Evolutionary conservation across 2,113 vertebrate species (phyloP).

Genomic region (Laterallus jamaicensis): DNA sequence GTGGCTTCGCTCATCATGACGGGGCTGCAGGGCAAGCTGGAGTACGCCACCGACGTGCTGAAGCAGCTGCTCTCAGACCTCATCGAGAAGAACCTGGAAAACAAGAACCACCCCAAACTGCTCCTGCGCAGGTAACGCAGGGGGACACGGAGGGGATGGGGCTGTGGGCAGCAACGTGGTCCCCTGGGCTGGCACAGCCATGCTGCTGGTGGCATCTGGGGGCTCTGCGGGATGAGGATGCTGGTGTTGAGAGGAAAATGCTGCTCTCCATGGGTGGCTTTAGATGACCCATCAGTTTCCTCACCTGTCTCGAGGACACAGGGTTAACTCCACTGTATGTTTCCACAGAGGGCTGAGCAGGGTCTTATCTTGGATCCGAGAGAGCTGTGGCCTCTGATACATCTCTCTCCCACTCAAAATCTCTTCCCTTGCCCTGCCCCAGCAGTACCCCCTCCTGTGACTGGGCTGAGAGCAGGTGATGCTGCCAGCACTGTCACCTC

Average conservation of each 20-base stretch:
- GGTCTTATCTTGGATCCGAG: not conserved
- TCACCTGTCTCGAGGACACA: not conserved
- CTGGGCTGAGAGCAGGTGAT: not conserved
- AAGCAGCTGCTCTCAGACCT: constrained; percentile 97
- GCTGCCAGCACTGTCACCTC: not conserved
- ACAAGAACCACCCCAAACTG: constrained; percentile 98
- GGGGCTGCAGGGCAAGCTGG: constrained; percentile 92
- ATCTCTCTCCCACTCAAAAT: not conserved
- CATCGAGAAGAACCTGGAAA: constrained; percentile 97
- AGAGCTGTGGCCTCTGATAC: not conserved
- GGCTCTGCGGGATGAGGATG: not conserved
- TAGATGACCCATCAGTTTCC: not conserved
- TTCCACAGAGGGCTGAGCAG: not conserved
- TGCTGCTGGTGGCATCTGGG: rapidly evolving
- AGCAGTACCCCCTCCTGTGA: not conserved
- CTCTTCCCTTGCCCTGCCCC: not conserved
- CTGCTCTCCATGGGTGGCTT: not conserved
- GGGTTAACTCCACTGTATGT: not conserved
- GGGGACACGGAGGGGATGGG: not conserved
- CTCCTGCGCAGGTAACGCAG: constrained; percentile 88
- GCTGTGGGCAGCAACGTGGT: rapidly evolving
- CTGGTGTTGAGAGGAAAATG: not conserved
- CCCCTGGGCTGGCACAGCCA: rapidly evolving
- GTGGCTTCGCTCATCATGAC: constrained; percentile 99
- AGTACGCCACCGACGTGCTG: constrained; percentile 96